Evolutionary conservation across 2,888 invertebrate species (phyloP), one percentile per base, ranked within the genome.

Genomic region (Drosophila parthenogenetica): DNA sequence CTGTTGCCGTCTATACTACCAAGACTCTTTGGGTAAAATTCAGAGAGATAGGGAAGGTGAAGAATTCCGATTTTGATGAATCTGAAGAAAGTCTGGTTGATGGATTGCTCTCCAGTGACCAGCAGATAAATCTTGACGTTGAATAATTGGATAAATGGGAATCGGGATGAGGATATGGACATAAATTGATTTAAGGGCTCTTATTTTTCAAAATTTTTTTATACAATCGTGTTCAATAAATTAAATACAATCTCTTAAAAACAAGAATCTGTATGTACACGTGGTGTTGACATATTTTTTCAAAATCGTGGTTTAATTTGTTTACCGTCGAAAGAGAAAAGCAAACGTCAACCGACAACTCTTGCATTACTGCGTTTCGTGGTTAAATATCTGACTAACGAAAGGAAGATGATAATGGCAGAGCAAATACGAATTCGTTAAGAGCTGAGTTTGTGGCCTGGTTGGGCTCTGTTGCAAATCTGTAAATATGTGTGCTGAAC

Each of bases 21-120:
- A 50, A 55, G 11, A 80, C 66, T 4, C 14, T 81, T 40, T 82
- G 77, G 79, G 25, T 54, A 11, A 77, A 81, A 48, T 32, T 79
- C 0, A 32, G 62, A 0, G 40, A 53, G 1, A 51, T 69, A 13
- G 14, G 51, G 8, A 4, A 22, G 3, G 46, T n/a, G 22, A 14
- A 19, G 0, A 10, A 59, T 13, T 4, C 8, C 1, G 13, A 17
- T 22, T 3, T 22, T 19, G 59, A 50, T 3, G n/a, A 46, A 4
- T n/a, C 16, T 5, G 48, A 49, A 29, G 29, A 29, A 29, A 29
- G 29, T 5, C 29, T 29, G 29, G 29, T 29, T 29, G 29, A 29
- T 29, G 29, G 29, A 29, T 29, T 29, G 29, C 29, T 5, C 29
- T 29, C 8, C 29, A 29, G 29, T 29, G 29, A 8, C 29, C 29